phyloP scores from a whole-genome alignment of 2,797 vertebrate species.

The Nyctibius grandis region DNA sequence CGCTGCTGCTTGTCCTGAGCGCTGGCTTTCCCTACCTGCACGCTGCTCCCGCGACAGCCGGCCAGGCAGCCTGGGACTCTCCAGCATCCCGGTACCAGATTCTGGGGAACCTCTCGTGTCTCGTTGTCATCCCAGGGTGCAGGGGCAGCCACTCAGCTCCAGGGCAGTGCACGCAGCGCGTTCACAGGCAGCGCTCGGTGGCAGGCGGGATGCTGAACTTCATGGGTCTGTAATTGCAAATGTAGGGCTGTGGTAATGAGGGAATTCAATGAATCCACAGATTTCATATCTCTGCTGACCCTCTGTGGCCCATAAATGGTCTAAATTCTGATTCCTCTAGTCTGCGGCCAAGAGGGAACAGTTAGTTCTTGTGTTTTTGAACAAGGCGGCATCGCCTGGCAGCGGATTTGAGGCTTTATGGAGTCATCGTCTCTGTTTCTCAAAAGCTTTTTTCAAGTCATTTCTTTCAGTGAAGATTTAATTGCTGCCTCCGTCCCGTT shows the following conservation, averaged over 20 bases:
- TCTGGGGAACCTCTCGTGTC: neutral
- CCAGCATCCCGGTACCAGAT: accelerated
- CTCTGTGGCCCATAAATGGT: neutral
- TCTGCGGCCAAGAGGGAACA: constrained; percentile 1
- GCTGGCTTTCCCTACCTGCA: neutral
- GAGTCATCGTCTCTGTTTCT: neutral
- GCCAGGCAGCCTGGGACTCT: neutral
- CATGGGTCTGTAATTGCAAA: neutral
- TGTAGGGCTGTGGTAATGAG: neutral
- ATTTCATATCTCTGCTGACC: neutral
- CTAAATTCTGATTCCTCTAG: neutral
- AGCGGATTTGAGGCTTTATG: neutral
- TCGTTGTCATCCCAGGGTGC: accelerated
- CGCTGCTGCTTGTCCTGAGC: neutral
- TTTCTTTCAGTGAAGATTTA: neutral
- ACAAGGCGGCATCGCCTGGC: neutral
- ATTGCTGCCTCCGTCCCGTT: neutral
- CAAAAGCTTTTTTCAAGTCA: neutral
- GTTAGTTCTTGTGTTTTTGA: constrained; percentile 5
- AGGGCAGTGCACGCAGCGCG: accelerated
- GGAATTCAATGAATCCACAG: constrained; percentile 35
- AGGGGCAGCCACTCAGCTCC: neutral
- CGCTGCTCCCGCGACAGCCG: accelerated
- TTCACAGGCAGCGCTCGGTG: neutral
- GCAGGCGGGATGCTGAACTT: neutral